phyloP scores from a whole-genome alignment of 2,113 vertebrate species.

The Atractosteus spatula region DNA sequence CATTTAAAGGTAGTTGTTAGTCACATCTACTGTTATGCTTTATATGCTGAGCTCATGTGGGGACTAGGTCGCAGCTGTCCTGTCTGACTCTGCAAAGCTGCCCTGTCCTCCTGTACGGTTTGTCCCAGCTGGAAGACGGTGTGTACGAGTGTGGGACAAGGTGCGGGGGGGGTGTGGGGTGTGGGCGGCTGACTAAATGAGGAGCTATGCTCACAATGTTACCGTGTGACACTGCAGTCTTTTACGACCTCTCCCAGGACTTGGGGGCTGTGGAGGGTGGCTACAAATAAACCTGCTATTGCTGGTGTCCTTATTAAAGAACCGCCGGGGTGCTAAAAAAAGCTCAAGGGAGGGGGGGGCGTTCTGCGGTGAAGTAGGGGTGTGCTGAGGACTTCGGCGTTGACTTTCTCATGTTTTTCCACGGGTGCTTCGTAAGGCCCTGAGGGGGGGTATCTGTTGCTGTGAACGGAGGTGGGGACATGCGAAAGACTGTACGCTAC shows the following conservation, averaged over 20 bases:
- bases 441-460: no score
- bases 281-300: constrained; percentile 8
- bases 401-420: no score
- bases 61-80: constrained; percentile 7
- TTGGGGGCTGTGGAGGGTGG: background rate
- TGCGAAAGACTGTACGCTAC: no score
- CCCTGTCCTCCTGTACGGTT: background rate
- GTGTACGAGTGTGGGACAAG: background rate
- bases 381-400: no score
- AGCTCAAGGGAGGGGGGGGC: background rate
- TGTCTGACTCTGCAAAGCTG: constrained; percentile 23
- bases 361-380: background rate
- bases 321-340: constrained; percentile 4
- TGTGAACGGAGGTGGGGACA: no score
- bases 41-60: background rate
- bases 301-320: background rate
- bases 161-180: background rate
- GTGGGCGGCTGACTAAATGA: constrained; percentile 1
- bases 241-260: background rate
- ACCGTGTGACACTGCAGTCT: constrained; percentile 26
- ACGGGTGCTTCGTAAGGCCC: no score
- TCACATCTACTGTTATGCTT: no score
- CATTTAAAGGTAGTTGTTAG: background rate
- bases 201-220: constrained; percentile 18
- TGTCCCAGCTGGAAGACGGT: background rate